These are phyloP conservation scores for Anser brachyrhynchus DNA, from an alignment of 2,113 vertebrate genomes.

Conservation along the genomic window DNA sequence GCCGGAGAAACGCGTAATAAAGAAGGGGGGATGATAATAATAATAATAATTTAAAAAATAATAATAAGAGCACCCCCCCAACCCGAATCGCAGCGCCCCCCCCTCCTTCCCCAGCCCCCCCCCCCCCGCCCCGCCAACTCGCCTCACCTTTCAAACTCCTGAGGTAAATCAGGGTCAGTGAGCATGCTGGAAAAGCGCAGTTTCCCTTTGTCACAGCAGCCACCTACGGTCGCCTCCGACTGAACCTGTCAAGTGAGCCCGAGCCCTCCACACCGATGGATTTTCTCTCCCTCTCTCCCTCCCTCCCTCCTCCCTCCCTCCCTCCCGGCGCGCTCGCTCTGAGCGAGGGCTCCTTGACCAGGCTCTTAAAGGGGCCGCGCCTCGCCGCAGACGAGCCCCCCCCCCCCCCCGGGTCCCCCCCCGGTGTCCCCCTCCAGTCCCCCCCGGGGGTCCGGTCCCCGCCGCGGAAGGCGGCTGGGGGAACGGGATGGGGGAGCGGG, in stretches of 20 bases:
- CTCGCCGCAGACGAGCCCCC: neutral
- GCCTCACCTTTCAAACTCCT: constrained; percentile 98
- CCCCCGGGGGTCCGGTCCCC: no score
- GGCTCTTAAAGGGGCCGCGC: constrained; percentile 95
- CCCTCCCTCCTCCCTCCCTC: constrained; percentile 58
- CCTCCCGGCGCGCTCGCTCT: constrained; percentile 66
- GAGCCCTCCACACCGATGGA: constrained; percentile 89
- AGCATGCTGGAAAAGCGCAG: constrained; percentile 94
- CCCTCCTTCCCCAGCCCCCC: no score
- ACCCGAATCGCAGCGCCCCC: no score
- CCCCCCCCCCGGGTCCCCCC: neutral
- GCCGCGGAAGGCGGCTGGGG: no score
- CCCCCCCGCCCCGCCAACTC: constrained; percentile 26
- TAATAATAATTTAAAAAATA: no score
- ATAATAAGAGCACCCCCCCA: no score
- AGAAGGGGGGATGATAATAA: no score
- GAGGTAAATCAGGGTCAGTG: constrained; percentile 97
- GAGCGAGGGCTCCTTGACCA: constrained; percentile 83
- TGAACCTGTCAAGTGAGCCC: constrained; percentile 91
- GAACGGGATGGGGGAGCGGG: no score
- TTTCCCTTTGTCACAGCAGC: constrained; percentile 88
- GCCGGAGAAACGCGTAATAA: no score
- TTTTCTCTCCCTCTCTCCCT: constrained; percentile 74
- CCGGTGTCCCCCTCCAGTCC: no score
- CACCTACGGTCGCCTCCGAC: constrained; percentile 89